A percentile compares a stretch with the other conserved stretches of the same genome.
Conservation (phyloP, 2,113 vertebrate species). For the Cavia aperea region DNA sequence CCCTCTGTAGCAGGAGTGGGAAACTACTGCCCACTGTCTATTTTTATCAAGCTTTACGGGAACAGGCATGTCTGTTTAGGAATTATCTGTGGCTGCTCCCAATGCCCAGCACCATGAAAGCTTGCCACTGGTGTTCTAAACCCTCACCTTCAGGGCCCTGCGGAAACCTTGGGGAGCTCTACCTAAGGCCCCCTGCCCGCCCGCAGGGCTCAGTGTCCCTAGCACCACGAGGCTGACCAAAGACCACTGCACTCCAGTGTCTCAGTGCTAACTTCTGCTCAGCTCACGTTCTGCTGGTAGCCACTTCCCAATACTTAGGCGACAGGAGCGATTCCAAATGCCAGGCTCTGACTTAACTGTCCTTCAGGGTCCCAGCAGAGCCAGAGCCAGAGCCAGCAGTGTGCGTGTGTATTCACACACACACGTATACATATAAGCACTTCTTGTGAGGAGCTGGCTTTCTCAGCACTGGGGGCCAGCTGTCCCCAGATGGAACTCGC, state of each 20-base stretch:
- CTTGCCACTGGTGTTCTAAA: background rate
- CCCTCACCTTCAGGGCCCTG: background rate
- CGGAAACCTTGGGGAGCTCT: background rate
- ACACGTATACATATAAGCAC: background rate
- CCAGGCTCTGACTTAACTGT: background rate
- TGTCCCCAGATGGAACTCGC: no score
- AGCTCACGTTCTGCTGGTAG: background rate
- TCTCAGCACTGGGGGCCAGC: background rate
- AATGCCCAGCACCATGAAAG: background rate
- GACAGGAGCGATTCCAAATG: background rate
- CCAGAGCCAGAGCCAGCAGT: background rate
- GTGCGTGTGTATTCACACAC: background rate
- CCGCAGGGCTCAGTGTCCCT: background rate
- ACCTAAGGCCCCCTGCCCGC: background rate
- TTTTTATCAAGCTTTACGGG: background rate
- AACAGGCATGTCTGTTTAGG: background rate
- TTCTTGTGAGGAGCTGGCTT: background rate
- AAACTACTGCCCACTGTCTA: background rate
- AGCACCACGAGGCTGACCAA: background rate
- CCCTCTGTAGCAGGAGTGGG: background rate
- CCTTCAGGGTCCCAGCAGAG: background rate
- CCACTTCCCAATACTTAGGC: background rate
- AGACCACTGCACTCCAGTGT: background rate
- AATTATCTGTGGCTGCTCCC: background rate
- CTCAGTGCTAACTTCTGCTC: background rate